These are phyloP conservation scores for Gymnopithys bicolor DNA, from an alignment of 2,797 vertebrate genomes.

Conservation along the genomic window DNA sequence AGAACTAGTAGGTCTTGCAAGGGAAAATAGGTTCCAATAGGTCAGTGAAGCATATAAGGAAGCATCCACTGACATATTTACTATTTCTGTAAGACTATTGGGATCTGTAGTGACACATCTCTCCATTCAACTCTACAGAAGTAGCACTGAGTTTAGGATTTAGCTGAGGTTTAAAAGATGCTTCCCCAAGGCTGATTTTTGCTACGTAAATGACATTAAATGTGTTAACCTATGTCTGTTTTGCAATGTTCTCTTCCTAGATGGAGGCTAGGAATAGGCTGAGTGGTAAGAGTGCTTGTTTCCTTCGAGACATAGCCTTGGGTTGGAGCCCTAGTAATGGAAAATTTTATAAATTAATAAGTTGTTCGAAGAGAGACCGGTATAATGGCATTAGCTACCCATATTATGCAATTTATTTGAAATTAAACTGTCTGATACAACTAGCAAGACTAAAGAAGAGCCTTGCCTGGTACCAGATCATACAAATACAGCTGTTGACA, in stretches of 20 bases:
- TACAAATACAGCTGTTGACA: not conserved
- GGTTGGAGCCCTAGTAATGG: not conserved
- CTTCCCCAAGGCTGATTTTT: not conserved
- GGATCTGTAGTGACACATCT: not conserved
- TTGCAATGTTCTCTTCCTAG: not conserved
- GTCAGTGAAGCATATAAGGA: not conserved
- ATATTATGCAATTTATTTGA: not conserved
- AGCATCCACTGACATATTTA: not conserved
- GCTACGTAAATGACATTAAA: not conserved
- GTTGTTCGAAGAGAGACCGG: not conserved
- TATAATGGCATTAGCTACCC: not conserved
- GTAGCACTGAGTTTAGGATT: not conserved
- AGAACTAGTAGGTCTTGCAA: not conserved
- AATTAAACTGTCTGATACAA: not conserved
- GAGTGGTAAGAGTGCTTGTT: not conserved
- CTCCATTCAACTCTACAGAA: not conserved
- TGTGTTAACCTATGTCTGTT: not conserved
- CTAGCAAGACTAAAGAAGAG: not conserved
- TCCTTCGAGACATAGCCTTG: not conserved
- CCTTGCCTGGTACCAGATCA: not conserved
- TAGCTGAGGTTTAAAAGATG: not conserved
- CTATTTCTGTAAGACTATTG: not conserved
- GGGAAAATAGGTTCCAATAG: not conserved
- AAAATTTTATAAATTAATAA: slow-evolving; percentile 14
- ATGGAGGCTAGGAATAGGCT: not conserved